A percentile compares a stretch with the other conserved stretches of the same genome.
Evolutionary conservation across 2,797 vertebrate genomes (phyloP).

Genomic region (Gallinago solitaria): DNA sequence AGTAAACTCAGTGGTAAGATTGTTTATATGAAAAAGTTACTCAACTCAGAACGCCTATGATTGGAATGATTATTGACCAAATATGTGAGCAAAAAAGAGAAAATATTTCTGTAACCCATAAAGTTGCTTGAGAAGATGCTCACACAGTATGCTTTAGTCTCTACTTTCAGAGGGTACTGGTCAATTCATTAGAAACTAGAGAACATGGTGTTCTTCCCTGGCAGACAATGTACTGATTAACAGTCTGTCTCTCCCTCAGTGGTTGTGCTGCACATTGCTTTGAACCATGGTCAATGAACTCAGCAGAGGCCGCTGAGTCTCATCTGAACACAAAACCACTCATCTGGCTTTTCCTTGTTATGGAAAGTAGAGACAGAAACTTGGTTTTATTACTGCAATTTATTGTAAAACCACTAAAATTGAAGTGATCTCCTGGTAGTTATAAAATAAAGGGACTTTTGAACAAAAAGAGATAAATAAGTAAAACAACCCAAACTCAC

Average conservation of each 20-base stretch:
- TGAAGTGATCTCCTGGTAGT: neutral
- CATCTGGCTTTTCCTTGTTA: neutral
- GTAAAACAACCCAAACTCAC: too few species aligned
- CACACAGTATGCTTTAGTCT: neutral
- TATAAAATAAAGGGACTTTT: neutral
- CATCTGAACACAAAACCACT: neutral
- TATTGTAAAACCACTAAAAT: neutral
- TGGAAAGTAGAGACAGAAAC: neutral
- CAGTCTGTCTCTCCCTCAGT: conserved; percentile 60
- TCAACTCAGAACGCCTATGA: neutral
- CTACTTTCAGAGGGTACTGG: neutral
- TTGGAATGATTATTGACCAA: neutral
- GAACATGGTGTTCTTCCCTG: neutral
- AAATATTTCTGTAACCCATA: neutral
- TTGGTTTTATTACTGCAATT: neutral
- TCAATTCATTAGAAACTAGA: conserved; percentile 36
- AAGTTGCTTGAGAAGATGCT: neutral
- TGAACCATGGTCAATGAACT: conserved; percentile 2
- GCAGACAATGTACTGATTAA: conserved; percentile 4
- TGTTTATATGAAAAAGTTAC: neutral
- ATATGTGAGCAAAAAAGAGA: neutral
- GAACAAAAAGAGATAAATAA: neutral
- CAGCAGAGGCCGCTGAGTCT: neutral
- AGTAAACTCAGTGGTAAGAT: neutral
- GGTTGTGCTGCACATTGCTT: conserved; percentile 71